Evolutionary conservation across 2,888 invertebrate species (phyloP).

Genomic region (Hypselothyrea guttata): DNA sequence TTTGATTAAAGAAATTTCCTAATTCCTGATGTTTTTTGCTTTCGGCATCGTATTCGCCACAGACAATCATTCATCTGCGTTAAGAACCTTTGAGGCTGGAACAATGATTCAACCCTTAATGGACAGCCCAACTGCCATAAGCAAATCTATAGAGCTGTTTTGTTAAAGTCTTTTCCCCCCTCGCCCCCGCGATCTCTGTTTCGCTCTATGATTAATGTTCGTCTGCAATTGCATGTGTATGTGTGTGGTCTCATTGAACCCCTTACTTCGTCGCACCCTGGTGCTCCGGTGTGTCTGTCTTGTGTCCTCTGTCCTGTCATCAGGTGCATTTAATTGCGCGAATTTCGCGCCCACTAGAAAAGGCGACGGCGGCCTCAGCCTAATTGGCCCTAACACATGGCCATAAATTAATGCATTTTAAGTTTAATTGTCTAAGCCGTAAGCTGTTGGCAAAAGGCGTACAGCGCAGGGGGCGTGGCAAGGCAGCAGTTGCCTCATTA

Average conservation of each 20-base stretch:
- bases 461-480: constrained; percentile 1
- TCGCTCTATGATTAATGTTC: constrained; percentile 62
- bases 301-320: constrained; percentile 56
- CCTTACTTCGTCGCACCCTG: not conserved
- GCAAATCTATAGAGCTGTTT: constrained; percentile 50
- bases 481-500: constrained; percentile 47
- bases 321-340: constrained; percentile 81
- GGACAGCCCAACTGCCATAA: constrained; percentile 49
- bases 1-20: not conserved
- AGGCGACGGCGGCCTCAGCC: constrained; percentile 45
- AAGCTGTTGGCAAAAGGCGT: constrained; percentile 8
- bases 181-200: too few species aligned
- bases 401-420: constrained; percentile 79
- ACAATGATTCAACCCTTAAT: constrained; percentile 50
- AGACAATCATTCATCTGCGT: not conserved
- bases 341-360: constrained; percentile 69
- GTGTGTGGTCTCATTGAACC: constrained; percentile 12
- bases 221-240: constrained; percentile 42
- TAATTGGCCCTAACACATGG: constrained; percentile 73
- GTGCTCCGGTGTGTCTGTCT: not conserved
- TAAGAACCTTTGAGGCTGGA: too few species aligned
- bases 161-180: constrained; percentile 21
- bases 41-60: not conserved
- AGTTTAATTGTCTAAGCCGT: constrained; percentile 73
- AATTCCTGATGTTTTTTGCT: too few species aligned